Percentiles rank a stretch among this genome's conserved stretches.
These are phyloP conservation scores for Micromys minutus DNA, from an alignment of 2,113 vertebrate species.

Conservation along the genomic window DNA sequence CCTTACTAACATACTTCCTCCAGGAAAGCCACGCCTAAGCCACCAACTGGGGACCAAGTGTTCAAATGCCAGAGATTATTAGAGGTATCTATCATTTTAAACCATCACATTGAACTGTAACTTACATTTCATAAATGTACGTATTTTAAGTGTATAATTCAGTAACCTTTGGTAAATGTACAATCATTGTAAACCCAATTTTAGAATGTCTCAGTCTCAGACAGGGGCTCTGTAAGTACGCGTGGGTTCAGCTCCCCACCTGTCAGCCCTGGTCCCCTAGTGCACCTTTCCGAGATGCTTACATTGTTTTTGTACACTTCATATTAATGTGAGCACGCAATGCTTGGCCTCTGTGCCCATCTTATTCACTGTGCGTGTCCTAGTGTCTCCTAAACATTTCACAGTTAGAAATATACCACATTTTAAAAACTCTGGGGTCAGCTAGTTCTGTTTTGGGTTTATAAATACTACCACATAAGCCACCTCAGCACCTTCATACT, in stretches of 20 bases:
- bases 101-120: background rate
- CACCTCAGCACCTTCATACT: background rate
- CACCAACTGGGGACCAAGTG: background rate
- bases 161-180: background rate
- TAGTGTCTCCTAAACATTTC: background rate
- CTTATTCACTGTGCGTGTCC: background rate
- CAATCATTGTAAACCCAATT: background rate
- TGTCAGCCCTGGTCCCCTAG: background rate
- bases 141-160: background rate
- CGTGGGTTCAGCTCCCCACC: background rate
- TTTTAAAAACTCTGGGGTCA: background rate
- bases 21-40: background rate
- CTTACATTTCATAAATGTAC: slow-evolving; percentile 18
- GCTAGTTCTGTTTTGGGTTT: background rate
- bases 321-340: background rate
- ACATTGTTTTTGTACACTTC: background rate
- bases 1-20: background rate
- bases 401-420: background rate
- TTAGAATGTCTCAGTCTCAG: background rate
- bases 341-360: background rate
- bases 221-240: background rate
- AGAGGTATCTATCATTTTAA: background rate
- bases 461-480: background rate
- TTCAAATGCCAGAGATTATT: background rate
- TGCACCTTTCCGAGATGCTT: background rate